Conservation (phyloP, 1,140 invertebrate genomes). For the Myzus persicae region DNA sequence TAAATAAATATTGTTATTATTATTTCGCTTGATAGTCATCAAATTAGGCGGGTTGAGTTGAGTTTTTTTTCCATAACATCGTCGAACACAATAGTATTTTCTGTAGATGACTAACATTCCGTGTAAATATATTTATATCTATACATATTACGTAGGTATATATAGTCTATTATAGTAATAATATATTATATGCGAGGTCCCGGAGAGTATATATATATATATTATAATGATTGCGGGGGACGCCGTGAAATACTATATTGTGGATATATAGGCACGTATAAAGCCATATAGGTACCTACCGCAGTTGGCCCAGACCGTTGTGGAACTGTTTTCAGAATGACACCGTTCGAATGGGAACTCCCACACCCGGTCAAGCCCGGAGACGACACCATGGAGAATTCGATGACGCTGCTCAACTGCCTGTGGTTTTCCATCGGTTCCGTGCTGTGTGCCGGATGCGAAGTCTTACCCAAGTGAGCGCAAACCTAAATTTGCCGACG, state of each 20-base stretch:
- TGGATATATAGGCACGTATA: not conserved
- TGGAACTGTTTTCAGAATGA: constrained; percentile 73
- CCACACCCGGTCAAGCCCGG: constrained; percentile 81
- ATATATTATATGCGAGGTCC: not conserved
- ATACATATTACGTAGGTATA: not conserved
- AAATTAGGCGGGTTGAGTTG: constrained; percentile 37
- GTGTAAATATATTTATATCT: not conserved
- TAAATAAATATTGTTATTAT: not conserved
- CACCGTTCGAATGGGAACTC: constrained; percentile 92
- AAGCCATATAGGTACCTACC: not conserved
- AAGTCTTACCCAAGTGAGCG: constrained; percentile 88
- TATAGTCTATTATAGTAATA: too few relatives aligned
- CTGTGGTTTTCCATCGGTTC: constrained; percentile 96
- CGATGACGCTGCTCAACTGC: constrained; percentile 91
- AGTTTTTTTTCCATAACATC: constrained; percentile 38
- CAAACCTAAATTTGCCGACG: constrained; percentile 2
- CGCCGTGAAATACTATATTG: not conserved
- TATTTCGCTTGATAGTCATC: constrained; percentile 45
- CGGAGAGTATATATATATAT: not conserved
- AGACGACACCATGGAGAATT: constrained; percentile 83
- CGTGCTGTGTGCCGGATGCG: constrained; percentile 92
- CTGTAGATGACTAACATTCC: constrained; percentile 45
- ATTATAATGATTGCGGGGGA: not conserved
- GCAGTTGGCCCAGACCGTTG: constrained; percentile 27
- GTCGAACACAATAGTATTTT: not conserved